A percentile compares a stretch with the other conserved stretches of the same genome.
Conservation (phyloP, 1,140 invertebrate species). For the Lordiphosa mommai region DNA sequence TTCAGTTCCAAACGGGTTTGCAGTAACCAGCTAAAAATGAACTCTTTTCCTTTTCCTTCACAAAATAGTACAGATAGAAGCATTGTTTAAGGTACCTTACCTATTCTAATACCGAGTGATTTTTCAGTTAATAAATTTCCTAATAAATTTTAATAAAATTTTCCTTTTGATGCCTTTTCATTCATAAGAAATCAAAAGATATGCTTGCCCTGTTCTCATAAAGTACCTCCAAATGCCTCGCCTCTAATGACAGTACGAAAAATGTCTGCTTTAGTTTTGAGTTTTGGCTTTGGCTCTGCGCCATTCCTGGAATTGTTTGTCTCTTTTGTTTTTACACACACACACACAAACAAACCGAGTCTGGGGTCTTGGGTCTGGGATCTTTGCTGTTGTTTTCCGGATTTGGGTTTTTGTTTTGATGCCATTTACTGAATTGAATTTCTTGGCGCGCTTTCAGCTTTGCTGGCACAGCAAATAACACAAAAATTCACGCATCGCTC, state of each 20-base stretch:
- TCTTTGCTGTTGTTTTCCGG: slow-evolving; percentile 17
- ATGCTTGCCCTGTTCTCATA: too few relatives aligned
- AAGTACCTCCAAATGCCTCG: not conserved
- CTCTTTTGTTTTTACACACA: slow-evolving; percentile 46
- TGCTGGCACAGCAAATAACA: slow-evolving; percentile 57
- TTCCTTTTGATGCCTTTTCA: too few relatives aligned
- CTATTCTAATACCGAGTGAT: too few relatives aligned
- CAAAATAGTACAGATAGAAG: too few relatives aligned
- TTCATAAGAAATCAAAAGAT: too few relatives aligned
- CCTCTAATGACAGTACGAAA: slow-evolving; percentile 6
- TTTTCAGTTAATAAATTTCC: not conserved
- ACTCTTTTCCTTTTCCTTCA: too few relatives aligned
- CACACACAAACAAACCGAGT: slow-evolving; percentile 15
- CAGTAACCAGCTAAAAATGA: too few relatives aligned
- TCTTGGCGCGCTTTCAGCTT: slow-evolving; percentile 25
- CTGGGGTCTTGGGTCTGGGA: slow-evolving; percentile 9
- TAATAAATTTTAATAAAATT: not conserved
- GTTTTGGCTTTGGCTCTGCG: slow-evolving; percentile 36
- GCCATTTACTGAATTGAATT: slow-evolving; percentile 42
- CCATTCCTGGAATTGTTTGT: slow-evolving; percentile 69
- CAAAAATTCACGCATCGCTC: slow-evolving; percentile 45
- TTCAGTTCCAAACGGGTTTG: too few relatives aligned
- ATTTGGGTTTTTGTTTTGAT: slow-evolving; percentile 48
- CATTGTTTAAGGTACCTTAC: too few relatives aligned
- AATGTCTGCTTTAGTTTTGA: slow-evolving; percentile 28